A percentile compares a stretch with the other conserved stretches of the same genome.
phyloP scores from a whole-genome alignment of 2,797 vertebrate species.

The Pagetopsis macropterus region DNA sequence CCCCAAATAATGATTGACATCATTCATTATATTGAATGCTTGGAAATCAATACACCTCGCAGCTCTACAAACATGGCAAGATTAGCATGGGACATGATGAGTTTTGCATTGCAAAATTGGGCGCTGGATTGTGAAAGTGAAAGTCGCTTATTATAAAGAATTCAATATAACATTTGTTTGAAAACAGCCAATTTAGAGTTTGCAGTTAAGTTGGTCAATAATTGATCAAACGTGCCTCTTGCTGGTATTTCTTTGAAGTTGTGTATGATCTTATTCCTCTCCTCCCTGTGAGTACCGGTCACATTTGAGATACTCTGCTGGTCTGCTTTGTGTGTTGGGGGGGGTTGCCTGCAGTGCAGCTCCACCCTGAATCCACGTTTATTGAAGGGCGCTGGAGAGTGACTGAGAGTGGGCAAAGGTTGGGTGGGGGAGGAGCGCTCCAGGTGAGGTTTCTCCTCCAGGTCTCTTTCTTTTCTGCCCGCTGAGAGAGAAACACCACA shows the following conservation, averaged over 20 bases:
- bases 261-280: too few relatives aligned
- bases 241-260: background rate
- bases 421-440: conserved; percentile 72
- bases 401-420: conserved; percentile 67
- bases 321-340: background rate
- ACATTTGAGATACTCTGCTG: conserved; percentile 36
- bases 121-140: background rate
- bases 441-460: conserved; percentile 72
- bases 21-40: background rate
- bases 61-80: background rate
- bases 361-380: conserved; percentile 71
- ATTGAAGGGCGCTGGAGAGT: conserved; percentile 55
- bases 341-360: conserved; percentile 13
- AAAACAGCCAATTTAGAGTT: too few relatives aligned
- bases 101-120: background rate
- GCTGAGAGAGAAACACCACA: conserved; percentile 36
- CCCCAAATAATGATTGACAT: background rate
- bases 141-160: too few relatives aligned
- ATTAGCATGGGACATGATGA: background rate
- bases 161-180: too few relatives aligned
- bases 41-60: background rate
- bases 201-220: accelerated
- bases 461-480: conserved; percentile 32
- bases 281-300: background rate
- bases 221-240: background rate